Base-by-base conservation (phyloP, 2,113 vertebrate genomes). In the human region DNA sequence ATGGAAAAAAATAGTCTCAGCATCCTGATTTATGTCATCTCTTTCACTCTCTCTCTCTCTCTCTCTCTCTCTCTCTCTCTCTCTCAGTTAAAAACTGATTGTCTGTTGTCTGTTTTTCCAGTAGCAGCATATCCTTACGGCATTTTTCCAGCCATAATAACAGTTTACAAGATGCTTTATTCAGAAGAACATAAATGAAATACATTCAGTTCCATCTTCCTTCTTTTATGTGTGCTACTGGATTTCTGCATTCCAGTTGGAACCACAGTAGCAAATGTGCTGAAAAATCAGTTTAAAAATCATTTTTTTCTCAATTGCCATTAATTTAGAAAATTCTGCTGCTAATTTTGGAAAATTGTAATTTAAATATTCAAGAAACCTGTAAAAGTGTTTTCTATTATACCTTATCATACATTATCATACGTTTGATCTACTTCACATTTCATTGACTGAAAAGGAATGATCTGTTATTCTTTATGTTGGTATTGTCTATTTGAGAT, bases 241-340 rank as follows among this genome's bases (percentile, higher is more conserved):
- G 43, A 83, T 90, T 94, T 84, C 57, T 78, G 48, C 23, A 78
- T 88, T 78, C 66, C 27, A 94, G 0, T 9, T 75, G 48, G 70
- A 97, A 86, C 55, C 35, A 83, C 14, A 57, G 48, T 18, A 93
- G 70, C n/a, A 92, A 32, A 40, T 76, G 25, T 76, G 4, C 50
- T 89, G 48, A 95, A 93, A 94, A 64, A 64, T 64, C 61, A 32
- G 61, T 83, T 18, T 14, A 72, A 50, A 27, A 50, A 38, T 89
- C 13, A 40, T 70, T 72, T 64, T 81, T 90, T 94, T 80, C 66
- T 72, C 45, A 84, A 23, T 40, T 82, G 22, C 90, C 8, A 43
- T 75, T 2, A 97, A 91, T 93, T 97, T 89, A 89, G 40, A 81
- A 93, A 96, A 97, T 23, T 32, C 23, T 75, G 6, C 35, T 52